Evolutionary conservation across 2,113 vertebrate species (phyloP).

Genomic region (Pheucticus melanocephalus): DNA sequence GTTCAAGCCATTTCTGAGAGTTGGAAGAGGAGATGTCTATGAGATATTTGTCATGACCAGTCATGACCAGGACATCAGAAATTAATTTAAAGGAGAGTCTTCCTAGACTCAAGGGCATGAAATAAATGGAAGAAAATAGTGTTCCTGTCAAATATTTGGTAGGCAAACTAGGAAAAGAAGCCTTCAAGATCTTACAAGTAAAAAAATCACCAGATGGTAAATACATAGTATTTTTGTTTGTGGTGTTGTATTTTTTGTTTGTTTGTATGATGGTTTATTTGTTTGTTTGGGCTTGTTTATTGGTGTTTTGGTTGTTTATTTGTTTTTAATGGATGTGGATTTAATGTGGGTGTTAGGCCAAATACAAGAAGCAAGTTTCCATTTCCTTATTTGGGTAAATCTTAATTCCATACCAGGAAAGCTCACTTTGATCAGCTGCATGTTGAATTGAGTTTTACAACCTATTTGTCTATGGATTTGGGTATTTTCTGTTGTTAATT

Average conservation of each 20-base stretch:
- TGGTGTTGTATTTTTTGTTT: accelerated
- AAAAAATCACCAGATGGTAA: background rate
- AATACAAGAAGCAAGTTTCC: background rate
- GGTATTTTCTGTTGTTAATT: background rate
- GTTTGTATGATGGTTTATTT: background rate
- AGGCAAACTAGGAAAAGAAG: background rate
- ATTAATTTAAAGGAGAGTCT: background rate
- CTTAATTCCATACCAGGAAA: background rate
- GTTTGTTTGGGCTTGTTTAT: background rate
- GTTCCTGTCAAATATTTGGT: background rate
- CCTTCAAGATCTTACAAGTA: background rate
- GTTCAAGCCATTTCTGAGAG: background rate
- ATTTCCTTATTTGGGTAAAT: background rate
- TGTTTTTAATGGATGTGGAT: background rate
- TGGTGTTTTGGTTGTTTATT: background rate
- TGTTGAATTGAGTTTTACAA: background rate
- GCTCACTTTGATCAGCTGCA: background rate
- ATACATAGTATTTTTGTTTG: background rate
- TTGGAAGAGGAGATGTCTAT: background rate
- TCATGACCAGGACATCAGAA: background rate
- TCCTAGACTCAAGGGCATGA: background rate
- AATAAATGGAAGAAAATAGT: background rate
- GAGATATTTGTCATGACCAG: background rate
- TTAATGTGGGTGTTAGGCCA: background rate
- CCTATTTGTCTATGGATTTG: background rate